Evolutionary conservation across 1,140 invertebrate genomes (phyloP).

Genomic region (Hylaeus anthracinus): DNA sequence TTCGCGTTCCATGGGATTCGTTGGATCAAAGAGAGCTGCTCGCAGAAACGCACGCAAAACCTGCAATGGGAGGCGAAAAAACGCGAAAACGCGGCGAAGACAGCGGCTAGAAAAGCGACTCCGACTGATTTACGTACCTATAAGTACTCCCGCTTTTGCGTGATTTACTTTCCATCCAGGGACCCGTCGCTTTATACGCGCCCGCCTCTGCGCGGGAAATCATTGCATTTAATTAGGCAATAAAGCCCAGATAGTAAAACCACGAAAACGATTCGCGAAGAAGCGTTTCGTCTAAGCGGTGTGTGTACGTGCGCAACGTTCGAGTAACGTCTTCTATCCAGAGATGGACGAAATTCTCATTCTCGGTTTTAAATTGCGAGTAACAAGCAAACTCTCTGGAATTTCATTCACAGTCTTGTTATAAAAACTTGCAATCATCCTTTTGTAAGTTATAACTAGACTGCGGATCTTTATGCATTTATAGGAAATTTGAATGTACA

Average conservation of each 20-base stretch:
- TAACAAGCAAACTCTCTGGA: too few relatives aligned
- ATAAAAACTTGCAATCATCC: too few relatives aligned
- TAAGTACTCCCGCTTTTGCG: neutral
- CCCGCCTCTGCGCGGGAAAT: neutral
- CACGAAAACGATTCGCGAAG: neutral
- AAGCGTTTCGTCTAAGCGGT: too few relatives aligned
- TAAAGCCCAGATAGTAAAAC: neutral
- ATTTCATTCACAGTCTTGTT: too few relatives aligned
- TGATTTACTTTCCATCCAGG: constrained; percentile 6
- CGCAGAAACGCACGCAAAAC: neutral
- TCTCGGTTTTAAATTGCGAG: too few relatives aligned
- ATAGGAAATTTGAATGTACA: too few relatives aligned
- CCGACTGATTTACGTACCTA: constrained; percentile 17
- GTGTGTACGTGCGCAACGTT: too few relatives aligned
- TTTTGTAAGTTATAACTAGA: too few relatives aligned
- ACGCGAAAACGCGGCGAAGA: constrained; percentile 2
- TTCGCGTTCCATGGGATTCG: constrained; percentile 36
- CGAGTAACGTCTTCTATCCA: too few relatives aligned
- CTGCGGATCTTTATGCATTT: too few relatives aligned
- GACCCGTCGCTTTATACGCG: too few relatives aligned
- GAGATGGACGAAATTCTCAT: too few relatives aligned
- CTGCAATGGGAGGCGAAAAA: neutral
- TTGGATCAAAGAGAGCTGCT: constrained; percentile 18
- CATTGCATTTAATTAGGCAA: constrained; percentile 15
- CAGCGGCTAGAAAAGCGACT: neutral